Evolutionary conservation across 2,888 invertebrate genomes (phyloP).

Genomic region (Trissolcus japonicus): DNA sequence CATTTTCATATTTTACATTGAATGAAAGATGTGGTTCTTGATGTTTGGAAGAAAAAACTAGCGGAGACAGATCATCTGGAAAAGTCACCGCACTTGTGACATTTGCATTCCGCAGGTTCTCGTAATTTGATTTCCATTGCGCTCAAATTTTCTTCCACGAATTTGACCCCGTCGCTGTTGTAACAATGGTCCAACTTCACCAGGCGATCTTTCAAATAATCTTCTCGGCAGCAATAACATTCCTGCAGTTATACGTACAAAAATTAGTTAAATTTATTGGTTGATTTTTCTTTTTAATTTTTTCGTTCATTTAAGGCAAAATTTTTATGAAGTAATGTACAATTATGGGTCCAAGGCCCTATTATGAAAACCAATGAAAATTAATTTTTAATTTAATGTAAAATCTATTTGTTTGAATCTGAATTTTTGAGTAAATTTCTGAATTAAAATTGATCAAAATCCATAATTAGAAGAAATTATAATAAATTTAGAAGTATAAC

Average conservation of each 20-base stretch:
- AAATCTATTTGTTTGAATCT: too few species aligned
- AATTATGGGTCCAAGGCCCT: too few species aligned
- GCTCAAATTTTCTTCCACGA: constrained; percentile 83
- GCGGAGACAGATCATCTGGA: constrained; percentile 73
- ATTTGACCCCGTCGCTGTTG: constrained; percentile 88
- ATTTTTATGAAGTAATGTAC: constrained; percentile 1
- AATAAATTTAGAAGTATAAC: neutral
- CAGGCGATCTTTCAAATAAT: constrained; percentile 87
- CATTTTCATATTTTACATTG: neutral
- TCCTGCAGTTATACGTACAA: constrained; percentile 79
- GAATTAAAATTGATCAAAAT: too few species aligned
- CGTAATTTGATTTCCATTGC: constrained; percentile 89
- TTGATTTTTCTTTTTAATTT: too few species aligned
- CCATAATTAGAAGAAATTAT: too few species aligned
- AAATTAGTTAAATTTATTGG: too few species aligned
- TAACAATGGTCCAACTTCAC: constrained; percentile 91
- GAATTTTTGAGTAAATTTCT: too few species aligned
- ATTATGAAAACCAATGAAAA: too few species aligned
- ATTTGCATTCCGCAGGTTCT: constrained; percentile 93
- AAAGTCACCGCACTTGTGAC: constrained; percentile 92
- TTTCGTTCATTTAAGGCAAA: neutral
- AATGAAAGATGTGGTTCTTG: neutral
- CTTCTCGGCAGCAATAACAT: constrained; percentile 94
- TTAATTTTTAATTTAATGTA: too few species aligned
- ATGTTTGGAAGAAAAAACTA: neutral